Evolutionary conservation across 2,888 invertebrate genomes (phyloP), one percentile per base, ranked within the genome.

Genomic region (Pediacus dermestoides): DNA sequence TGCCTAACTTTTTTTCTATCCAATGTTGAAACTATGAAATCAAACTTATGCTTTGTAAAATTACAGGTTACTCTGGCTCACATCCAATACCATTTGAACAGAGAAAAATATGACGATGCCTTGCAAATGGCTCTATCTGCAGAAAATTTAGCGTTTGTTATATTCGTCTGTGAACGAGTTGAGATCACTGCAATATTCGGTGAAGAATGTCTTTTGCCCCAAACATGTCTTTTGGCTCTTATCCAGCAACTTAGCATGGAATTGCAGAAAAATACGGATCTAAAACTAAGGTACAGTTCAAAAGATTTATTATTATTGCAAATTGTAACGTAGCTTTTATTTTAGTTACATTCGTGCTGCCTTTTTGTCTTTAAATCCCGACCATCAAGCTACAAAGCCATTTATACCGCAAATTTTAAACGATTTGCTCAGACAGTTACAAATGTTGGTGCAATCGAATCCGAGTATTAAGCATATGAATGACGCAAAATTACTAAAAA

Each of bases 201-300:
- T 48, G 68, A 66, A 6, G 77, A 80, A 9, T 89, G 88, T 59
- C 76, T 80, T 13, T 77, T 94, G 39, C 83, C 85, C 52, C 94
- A 94, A 67, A 88, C 88, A 55, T 91, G 94, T 40, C 74, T 96
- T 48, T 75, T 97, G 34, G 92, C 95, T 2, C 78, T 97, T 15
- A 88, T 97, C 56, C 94, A 96, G 64, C 96, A 96, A 68, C 79
- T 95, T 11, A 88, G 92, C 10, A 87, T 90, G 0, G 94, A 95
- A 63, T 80, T 96, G 72, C 76, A 78, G 46, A 81, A 84, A 47
- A 84, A 91, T 57, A 89, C 90, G 7, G 87, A 88, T 58, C 72
- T 85, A 10, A 91, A 90, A 70, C 77, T 85, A 56, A 84, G 78
- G 88, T 89, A 70, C 68, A 69, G 54, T 25, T 12, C 14, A 12